A percentile compares a stretch with the other conserved stretches of the same genome.
phyloP scores from a whole-genome alignment of 2,113 vertebrate species.

The Xenopus borealis region DNA sequence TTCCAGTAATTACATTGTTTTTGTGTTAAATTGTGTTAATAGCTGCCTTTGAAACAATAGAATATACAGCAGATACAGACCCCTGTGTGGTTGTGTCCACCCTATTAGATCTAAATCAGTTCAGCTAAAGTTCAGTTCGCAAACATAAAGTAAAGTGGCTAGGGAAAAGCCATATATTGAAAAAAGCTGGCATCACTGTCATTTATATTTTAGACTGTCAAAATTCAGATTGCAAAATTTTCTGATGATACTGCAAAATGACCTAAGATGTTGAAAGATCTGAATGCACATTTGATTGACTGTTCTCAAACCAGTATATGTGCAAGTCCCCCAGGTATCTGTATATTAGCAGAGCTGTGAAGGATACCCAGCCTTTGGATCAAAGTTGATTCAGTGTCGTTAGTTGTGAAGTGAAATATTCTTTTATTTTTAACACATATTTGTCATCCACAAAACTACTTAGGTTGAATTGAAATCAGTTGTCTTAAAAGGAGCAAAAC shows the following conservation, averaged over 20 bases:
- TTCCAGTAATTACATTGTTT: too few relatives aligned
- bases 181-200: slow-evolving; percentile 23
- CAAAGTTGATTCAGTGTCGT: slow-evolving; percentile 23
- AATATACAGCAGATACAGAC: not conserved
- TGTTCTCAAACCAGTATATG: slow-evolving; percentile 14
- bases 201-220: slow-evolving; percentile 37
- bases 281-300: slow-evolving; percentile 39
- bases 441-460: slow-evolving; percentile 8
- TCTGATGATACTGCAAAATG: slow-evolving; percentile 35
- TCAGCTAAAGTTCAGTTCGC: slow-evolving; percentile 11
- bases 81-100: not conserved
- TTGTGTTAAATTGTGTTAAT: too few relatives aligned
- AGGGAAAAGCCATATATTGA: slow-evolving; percentile 30
- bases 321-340: slow-evolving; percentile 22
- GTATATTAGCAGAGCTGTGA: slow-evolving; percentile 21
- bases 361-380: slow-evolving; percentile 7
- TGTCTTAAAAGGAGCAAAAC: slow-evolving; percentile 8
- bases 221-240: slow-evolving; percentile 23
- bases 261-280: slow-evolving; percentile 26
- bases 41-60: not conserved
- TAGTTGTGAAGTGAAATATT: slow-evolving; percentile 3
- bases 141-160: slow-evolving; percentile 22
- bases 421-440: not conserved
- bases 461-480: slow-evolving; percentile 25
- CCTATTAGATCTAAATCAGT: slow-evolving; percentile 1